These are phyloP conservation scores for Otus scops DNA, from an alignment of 2,797 vertebrate genomes.

Conservation along the genomic window DNA sequence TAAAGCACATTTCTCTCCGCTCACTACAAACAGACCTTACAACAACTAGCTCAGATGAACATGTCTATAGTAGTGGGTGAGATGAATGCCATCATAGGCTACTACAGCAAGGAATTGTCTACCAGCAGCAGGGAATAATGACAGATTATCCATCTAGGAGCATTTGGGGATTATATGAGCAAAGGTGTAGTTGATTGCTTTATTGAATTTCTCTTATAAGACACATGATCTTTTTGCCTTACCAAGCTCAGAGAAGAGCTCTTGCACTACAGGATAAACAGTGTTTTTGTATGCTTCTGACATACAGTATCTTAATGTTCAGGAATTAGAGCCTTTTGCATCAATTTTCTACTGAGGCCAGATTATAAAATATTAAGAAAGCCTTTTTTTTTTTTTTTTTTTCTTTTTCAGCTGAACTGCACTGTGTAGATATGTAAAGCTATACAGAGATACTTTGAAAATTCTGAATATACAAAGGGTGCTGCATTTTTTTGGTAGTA, in stretches of 20 bases:
- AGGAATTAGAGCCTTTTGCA: neutral
- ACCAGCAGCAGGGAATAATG: neutral
- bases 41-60: neutral
- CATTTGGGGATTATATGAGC: neutral
- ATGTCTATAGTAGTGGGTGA: neutral
- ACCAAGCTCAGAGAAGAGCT: neutral
- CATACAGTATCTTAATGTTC: neutral
- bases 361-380: constrained; percentile 1
- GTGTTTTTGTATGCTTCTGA: neutral
- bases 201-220: neutral
- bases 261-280: neutral
- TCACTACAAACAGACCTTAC: neutral
- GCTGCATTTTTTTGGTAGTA: neutral
- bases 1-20: neutral
- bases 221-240: neutral
- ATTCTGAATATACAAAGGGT: neutral
- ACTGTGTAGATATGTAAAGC: neutral
- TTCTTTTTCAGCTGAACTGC: neutral
- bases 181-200: neutral
- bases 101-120: neutral
- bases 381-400: neutral
- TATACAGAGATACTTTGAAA: neutral
- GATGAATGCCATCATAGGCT: neutral
- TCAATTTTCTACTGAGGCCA: neutral
- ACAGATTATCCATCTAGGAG: neutral